Evolutionary conservation across 1,140 invertebrate genomes (phyloP).

Genomic region (Drosophila gunungcola): DNA sequence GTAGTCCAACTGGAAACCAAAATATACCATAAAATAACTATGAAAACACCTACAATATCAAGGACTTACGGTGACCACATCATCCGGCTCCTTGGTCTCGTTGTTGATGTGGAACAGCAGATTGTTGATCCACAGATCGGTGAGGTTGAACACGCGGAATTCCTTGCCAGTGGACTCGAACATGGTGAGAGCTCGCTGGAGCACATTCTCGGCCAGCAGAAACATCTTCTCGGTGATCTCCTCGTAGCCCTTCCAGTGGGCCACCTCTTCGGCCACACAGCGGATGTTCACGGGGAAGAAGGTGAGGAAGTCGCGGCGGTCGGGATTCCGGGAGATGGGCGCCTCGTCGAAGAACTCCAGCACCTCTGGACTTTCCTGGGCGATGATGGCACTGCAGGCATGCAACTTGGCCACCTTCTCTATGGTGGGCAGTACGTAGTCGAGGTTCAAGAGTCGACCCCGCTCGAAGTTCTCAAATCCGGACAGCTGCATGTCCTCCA

Average conservation of each 20-base stretch:
- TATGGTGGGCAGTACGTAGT: slow-evolving; percentile 81
- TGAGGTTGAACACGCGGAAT: slow-evolving; percentile 88
- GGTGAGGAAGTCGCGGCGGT: slow-evolving; percentile 75
- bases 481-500: slow-evolving; percentile 71
- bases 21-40: no score
- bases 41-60: background rate
- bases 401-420: slow-evolving; percentile 87
- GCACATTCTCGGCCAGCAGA: slow-evolving; percentile 74
- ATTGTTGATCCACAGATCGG: slow-evolving; percentile 89
- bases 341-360: slow-evolving; percentile 79
- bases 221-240: slow-evolving; percentile 84
- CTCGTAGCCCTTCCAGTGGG: slow-evolving; percentile 80
- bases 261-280: slow-evolving; percentile 77
- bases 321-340: slow-evolving; percentile 80
- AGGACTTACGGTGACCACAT: slow-evolving; percentile 86
- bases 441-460: slow-evolving; percentile 76
- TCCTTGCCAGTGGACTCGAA: slow-evolving; percentile 84
- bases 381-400: slow-evolving; percentile 85
- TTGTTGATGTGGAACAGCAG: slow-evolving; percentile 88
- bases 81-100: slow-evolving; percentile 85
- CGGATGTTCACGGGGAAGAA: slow-evolving; percentile 82
- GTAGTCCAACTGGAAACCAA: slow-evolving; percentile 86
- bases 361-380: slow-evolving; percentile 63
- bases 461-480: slow-evolving; percentile 79
- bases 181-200: slow-evolving; percentile 72